Percentiles rank a stretch among this genome's conserved stretches.
These are phyloP conservation scores for Scaptomyza reducta DNA, from an alignment of 2,888 invertebrate species.

Conservation along the genomic window DNA sequence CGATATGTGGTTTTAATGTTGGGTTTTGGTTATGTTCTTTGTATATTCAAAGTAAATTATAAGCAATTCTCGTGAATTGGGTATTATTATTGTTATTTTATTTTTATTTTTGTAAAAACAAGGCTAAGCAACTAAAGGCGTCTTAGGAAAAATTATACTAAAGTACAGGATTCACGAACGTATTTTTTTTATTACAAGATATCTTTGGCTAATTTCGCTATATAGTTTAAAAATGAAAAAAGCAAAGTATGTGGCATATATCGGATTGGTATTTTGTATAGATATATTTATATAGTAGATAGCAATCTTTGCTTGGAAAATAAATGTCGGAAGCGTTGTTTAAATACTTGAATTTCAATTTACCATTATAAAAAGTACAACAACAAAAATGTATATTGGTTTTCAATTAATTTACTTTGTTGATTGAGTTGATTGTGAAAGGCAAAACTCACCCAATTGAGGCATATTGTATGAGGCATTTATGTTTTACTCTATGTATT, in stretches of 20 bases:
- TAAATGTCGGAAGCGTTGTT: constrained; percentile 50
- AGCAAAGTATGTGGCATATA: constrained; percentile 19
- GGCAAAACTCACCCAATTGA: constrained; percentile 80
- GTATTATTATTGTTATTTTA: no score
- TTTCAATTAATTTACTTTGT: constrained; percentile 27
- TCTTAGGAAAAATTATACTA: constrained; percentile 25
- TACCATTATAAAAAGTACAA: constrained; percentile 58
- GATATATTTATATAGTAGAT: not conserved
- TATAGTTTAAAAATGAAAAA: constrained; percentile 12
- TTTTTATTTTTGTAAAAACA: constrained; percentile 14
- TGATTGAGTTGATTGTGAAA: constrained; percentile 36
- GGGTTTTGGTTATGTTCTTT: constrained; percentile 10
- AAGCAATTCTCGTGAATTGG: constrained; percentile 17
- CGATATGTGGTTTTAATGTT: constrained; percentile 17
- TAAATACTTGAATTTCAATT: constrained; percentile 35
- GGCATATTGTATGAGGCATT: constrained; percentile 66
- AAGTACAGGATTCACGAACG: constrained; percentile 22
- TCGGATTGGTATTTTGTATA: constrained; percentile 20
- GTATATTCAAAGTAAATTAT: constrained; percentile 28
- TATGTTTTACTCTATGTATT: constrained; percentile 68
- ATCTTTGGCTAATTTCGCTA: constrained; percentile 28
- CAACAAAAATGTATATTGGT: constrained; percentile 41
- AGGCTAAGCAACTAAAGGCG: constrained; percentile 41
- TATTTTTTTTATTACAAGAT: constrained; percentile 7
- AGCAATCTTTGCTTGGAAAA: constrained; percentile 33